These are phyloP conservation scores for Anguilla anguilla DNA, from an alignment of 2,797 vertebrate genomes.

Conservation along the genomic window DNA sequence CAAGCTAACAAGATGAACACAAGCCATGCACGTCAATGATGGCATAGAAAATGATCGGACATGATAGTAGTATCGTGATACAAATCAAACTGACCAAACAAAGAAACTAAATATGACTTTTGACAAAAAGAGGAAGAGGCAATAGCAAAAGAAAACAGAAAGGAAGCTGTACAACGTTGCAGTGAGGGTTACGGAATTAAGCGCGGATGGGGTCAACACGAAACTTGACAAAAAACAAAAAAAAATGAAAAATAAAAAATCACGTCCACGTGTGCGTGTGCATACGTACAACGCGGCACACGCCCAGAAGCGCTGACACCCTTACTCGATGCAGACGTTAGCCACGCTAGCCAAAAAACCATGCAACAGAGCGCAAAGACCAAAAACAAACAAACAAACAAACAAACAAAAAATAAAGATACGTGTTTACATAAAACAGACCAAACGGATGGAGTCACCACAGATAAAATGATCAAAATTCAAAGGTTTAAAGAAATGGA, in stretches of 20 bases:
- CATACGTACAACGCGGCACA: slow-evolving; percentile 60
- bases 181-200: slow-evolving; percentile 37
- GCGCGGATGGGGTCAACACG: slow-evolving; percentile 46
- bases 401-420: too few relatives aligned
- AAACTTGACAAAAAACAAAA: slow-evolving; percentile 6
- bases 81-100: slow-evolving; percentile 54
- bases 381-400: slow-evolving; percentile 45
- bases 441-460: slow-evolving; percentile 26
- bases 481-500: slow-evolving; percentile 64
- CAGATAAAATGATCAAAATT: slow-evolving; percentile 45
- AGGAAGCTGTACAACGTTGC: slow-evolving; percentile 47
- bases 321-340: slow-evolving; percentile 44
- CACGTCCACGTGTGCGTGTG: background rate
- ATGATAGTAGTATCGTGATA: slow-evolving; percentile 42
- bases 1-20: slow-evolving; percentile 65
- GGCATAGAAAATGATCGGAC: slow-evolving; percentile 35
- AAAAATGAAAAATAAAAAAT: background rate
- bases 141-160: slow-evolving; percentile 16
- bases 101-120: slow-evolving; percentile 20
- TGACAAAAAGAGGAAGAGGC: slow-evolving; percentile 17
- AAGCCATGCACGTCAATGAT: slow-evolving; percentile 70
- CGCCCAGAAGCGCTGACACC: slow-evolving; percentile 56
- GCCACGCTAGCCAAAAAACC: slow-evolving; percentile 52
- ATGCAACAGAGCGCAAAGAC: slow-evolving; percentile 63
- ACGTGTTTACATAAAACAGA: slow-evolving; percentile 12